phyloP scores from a whole-genome alignment of 1,140 invertebrate genomes.

The Scaptomyza graminum region DNA sequence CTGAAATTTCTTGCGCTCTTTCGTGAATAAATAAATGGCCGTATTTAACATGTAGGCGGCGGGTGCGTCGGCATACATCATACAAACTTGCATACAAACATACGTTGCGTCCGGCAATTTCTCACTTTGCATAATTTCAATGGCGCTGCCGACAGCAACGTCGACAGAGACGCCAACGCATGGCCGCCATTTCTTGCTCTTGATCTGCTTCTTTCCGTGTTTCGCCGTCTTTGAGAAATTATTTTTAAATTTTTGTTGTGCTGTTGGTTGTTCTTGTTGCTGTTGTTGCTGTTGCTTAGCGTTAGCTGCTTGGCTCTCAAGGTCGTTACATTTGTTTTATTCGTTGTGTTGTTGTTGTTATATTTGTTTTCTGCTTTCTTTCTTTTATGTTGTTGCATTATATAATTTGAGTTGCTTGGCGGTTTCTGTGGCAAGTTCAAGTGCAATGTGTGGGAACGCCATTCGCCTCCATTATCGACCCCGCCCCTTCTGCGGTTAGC shows the following conservation, averaged over 20 bases:
- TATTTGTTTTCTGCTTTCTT: constrained; percentile 20
- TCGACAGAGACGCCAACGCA: constrained; percentile 44
- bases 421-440: constrained; percentile 75
- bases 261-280: no score
- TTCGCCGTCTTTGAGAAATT: constrained; percentile 71
- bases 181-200: constrained; percentile 62
- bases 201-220: constrained; percentile 52
- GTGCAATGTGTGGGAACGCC: constrained; percentile 57
- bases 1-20: constrained; percentile 38
- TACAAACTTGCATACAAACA: neutral
- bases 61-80: constrained; percentile 29
- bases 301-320: constrained; percentile 53
- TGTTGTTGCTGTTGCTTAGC: constrained; percentile 39
- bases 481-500: constrained; percentile 49
- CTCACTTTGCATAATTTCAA: constrained; percentile 73
- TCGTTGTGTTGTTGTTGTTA: constrained; percentile 37
- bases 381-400: constrained; percentile 54
- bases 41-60: constrained; percentile 11
- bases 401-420: constrained; percentile 71
- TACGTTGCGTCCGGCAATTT: constrained; percentile 46
- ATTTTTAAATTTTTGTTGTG: constrained; percentile 78
- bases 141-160: constrained; percentile 33
- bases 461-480: neutral
- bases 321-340: constrained; percentile 80
- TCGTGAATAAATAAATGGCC: neutral